Evolutionary conservation across 2,113 vertebrate genomes (phyloP), one percentile per base, ranked within the genome.

Genomic region (Chaenogobius annularis): DNA sequence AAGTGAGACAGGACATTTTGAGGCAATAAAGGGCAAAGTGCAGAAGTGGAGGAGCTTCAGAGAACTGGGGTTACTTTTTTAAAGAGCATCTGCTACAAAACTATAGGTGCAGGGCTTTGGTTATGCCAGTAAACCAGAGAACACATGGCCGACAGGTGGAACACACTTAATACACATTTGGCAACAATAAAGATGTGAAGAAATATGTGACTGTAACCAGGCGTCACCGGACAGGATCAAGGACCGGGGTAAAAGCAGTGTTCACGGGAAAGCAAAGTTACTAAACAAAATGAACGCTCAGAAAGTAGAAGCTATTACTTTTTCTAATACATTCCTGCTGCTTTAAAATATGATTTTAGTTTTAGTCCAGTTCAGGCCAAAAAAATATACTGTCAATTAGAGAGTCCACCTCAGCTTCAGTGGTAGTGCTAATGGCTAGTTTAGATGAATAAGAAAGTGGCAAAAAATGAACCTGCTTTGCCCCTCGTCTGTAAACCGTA

Each of bases 71-170:
- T 80, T 67, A 79, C 77, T 43, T 78, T 81, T 86, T 88, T 75
- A 87, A 58, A 88, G 73, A 83, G 74, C 64, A 26, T 87, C 67
- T 79, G 75, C 78, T 72, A 43, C 69, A 77, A 77, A 83, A 84
- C 77, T 59, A 22, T 64, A 58, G 22, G 67, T 70, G 83, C 74
- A 48, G 62, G 59, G 82, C 79, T 67, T 75, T 40, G 1, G 75
- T 82, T 63, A 58, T 70, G 83, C 81, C 74, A 83, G 85, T 90
- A 88, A 91, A 90, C 89, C 84, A 88, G 81, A 75, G 73, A 70
- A 81, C 66, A 90, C 90, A 90, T 91, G 89, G 80, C 35, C 55
- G 72, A 69, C 87, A 90, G 85, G 89, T 90, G 89, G 81, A 73
- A 64, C 63, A 58, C 64, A 43, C 37, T 66, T 63, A 63, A 55